Percentiles rank a stretch among this genome's conserved stretches.
Conservation (phyloP, 2,888 invertebrate genomes). For the Azorinus chamasolen region DNA sequence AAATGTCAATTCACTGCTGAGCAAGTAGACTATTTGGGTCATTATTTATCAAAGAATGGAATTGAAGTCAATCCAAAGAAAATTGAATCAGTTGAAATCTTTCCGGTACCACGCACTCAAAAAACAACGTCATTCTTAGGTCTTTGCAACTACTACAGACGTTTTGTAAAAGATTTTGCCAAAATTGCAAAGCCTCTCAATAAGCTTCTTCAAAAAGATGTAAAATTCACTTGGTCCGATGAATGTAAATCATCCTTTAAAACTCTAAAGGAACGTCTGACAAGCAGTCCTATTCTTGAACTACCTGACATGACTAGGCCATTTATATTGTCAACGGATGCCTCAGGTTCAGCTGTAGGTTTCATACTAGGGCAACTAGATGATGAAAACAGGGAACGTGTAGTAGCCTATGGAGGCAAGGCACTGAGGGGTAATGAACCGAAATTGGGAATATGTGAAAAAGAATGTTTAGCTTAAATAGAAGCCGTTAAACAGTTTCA, state of each 20-base stretch:
- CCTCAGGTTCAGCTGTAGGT: constrained; percentile 49
- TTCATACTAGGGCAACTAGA: constrained; percentile 59
- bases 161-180: constrained; percentile 58
- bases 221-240: constrained; percentile 52
- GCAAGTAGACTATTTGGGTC: constrained; percentile 38
- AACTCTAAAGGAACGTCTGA: constrained; percentile 69
- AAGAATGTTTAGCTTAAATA: constrained; percentile 59
- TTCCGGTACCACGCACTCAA: constrained; percentile 51
- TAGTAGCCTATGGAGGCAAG: constrained; percentile 56
- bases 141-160: constrained; percentile 50
- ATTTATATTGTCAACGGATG: constrained; percentile 64
- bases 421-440: constrained; percentile 40
- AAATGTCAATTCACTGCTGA: constrained; percentile 45
- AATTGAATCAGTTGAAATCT: constrained; percentile 37
- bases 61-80: constrained; percentile 53
- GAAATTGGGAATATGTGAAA: constrained; percentile 44
- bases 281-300: background rate
- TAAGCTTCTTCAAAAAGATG: constrained; percentile 46
- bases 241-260: constrained; percentile 48
- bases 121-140: constrained; percentile 55
- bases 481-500: constrained; percentile 54
- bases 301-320: constrained; percentile 59
- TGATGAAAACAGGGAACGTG: constrained; percentile 31
- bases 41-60: constrained; percentile 36
- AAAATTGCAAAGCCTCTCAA: constrained; percentile 57